Conservation (phyloP, 2,888 invertebrate species). For the Folsomia manolachei region DNA sequence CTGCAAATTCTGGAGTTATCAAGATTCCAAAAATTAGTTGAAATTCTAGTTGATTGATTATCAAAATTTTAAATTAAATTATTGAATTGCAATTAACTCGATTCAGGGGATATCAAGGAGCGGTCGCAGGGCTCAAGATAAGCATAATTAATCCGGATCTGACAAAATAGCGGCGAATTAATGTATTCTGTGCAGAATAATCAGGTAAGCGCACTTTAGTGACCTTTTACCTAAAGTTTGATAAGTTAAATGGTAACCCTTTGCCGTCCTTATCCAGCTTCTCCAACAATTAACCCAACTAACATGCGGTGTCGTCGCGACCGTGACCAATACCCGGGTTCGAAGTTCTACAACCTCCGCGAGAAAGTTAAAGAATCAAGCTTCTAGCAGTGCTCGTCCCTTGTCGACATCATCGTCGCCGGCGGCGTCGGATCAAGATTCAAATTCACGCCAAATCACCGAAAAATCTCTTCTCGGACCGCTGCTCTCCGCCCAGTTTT, state of each 20-base stretch:
- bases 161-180: conserved; percentile 7
- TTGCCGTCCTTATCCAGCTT: conserved; percentile 17
- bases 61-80: too few species aligned
- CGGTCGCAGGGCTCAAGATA: background rate
- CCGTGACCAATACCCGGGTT: conserved; percentile 36
- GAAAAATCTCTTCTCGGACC: background rate
- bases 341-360: too few species aligned
- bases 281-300: conserved; percentile 39
- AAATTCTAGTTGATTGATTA: too few species aligned
- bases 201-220: conserved; percentile 37
- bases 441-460: background rate
- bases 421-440: background rate
- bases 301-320: conserved; percentile 35
- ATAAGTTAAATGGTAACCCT: too few species aligned
- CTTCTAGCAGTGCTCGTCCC: background rate
- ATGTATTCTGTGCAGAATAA: conserved; percentile 40
- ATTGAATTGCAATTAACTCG: too few species aligned
- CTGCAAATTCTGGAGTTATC: too few species aligned
- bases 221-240: background rate
- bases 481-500: background rate
- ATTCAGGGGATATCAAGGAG: too few species aligned
- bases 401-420: background rate
- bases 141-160: background rate
- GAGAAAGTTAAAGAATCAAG: background rate
- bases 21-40: too few species aligned